Percentiles rank a stretch among this genome's conserved stretches.
Evolutionary conservation across 2,888 invertebrate species (phyloP).

Genomic region (Thecocarcelia acutangulata): DNA sequence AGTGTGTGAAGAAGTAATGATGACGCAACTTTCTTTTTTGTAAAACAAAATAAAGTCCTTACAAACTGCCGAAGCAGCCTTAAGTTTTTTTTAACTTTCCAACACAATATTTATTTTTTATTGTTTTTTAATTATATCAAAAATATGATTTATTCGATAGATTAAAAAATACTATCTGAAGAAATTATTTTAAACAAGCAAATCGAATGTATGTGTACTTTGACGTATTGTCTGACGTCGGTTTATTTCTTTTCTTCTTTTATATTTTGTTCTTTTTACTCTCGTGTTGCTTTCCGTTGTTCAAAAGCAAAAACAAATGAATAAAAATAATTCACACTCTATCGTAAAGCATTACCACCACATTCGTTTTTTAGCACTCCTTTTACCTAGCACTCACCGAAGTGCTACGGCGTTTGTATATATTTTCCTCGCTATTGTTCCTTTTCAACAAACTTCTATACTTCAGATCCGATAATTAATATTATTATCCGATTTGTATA

Average conservation of each 20-base stretch:
- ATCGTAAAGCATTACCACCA: conserved; percentile 33
- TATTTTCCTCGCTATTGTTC: conserved; percentile 40
- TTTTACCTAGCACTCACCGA: not conserved
- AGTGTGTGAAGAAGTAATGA: conserved; percentile 37
- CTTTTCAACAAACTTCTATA: conserved; percentile 1
- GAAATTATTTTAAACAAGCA: conserved; percentile 33
- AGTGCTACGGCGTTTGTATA: conserved; percentile 16
- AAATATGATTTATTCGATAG: conserved; percentile 31
- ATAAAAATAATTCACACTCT: conserved; percentile 64
- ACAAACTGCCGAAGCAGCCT: conserved; percentile 49
- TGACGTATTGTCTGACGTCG: conserved; percentile 66
- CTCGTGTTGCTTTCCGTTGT: conserved; percentile 47
- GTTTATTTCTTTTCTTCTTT: conserved; percentile 54
- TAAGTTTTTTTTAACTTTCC: conserved; percentile 2
- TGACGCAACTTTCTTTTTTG: conserved; percentile 60
- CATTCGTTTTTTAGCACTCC: conserved; percentile 51
- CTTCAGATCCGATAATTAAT: conserved; percentile 28
- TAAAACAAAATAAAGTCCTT: conserved; percentile 30
- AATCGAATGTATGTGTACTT: conserved; percentile 50
- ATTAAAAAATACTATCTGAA: conserved; percentile 40
- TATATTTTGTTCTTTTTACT: conserved; percentile 27
- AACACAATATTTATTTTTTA: conserved; percentile 16
- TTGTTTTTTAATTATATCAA: conserved; percentile 13
- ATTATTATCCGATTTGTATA: conserved; percentile 39
- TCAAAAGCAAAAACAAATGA: conserved; percentile 55